phyloP scores from a whole-genome alignment of 1,140 invertebrate genomes.

The Lepidurus apus region DNA sequence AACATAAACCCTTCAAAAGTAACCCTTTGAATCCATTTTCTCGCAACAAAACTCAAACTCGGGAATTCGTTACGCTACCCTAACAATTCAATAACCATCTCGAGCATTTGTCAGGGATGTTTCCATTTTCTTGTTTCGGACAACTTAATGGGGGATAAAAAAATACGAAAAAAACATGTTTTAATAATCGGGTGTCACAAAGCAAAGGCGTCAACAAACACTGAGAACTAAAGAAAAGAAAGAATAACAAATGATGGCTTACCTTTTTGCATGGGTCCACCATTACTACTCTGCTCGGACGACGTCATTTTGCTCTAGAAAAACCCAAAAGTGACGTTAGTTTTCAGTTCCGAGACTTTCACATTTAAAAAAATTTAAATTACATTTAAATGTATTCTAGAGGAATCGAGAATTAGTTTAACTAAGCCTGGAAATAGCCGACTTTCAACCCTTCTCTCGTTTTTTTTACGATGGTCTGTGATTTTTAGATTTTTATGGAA shows the following conservation, averaged over 20 bases:
- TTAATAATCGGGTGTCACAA: too few relatives aligned
- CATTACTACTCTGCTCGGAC: conserved; percentile 32
- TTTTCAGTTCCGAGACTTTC: too few relatives aligned
- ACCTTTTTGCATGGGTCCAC: conserved; percentile 36
- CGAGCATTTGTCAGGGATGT: background rate
- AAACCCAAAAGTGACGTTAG: background rate
- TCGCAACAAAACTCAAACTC: background rate
- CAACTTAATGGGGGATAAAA: too few relatives aligned
- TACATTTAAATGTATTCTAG: too few relatives aligned
- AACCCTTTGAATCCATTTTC: conserved; percentile 1
- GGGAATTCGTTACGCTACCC: background rate
- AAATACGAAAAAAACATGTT: too few relatives aligned
- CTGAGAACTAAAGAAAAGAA: background rate
- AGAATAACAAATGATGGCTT: conserved; percentile 8
- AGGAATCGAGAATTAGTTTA: too few relatives aligned
- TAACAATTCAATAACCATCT: background rate
- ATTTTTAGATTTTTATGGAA: background rate
- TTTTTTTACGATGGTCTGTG: background rate
- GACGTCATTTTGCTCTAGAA: conserved; percentile 33
- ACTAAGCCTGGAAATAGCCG: too few relatives aligned
- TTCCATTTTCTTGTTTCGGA: too few relatives aligned
- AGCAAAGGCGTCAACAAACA: too few relatives aligned
- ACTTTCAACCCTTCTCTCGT: background rate
- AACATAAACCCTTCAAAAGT: background rate
- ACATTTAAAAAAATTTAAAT: background rate